A percentile compares a stretch with the other conserved stretches of the same genome.
These are phyloP conservation scores for Catalaphyllia jardinei DNA, from an alignment of 64 coral and sea anemone genomes.

Conservation along the genomic window DNA sequence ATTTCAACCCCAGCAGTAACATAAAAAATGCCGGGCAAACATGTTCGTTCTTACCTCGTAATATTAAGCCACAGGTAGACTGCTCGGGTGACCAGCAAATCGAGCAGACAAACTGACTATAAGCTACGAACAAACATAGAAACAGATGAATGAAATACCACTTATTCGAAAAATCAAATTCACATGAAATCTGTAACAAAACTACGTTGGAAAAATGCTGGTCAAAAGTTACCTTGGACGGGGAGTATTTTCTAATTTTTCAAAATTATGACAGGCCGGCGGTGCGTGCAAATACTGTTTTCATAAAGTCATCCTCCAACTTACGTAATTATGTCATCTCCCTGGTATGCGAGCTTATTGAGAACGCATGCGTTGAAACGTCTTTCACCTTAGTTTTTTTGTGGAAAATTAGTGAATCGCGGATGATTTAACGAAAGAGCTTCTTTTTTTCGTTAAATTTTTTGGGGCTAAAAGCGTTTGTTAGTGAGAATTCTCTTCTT, in stretches of 20 bases:
- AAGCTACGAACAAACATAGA: neutral
- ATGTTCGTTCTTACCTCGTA: constrained; percentile 24
- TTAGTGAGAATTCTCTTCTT: neutral
- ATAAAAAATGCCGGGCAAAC: neutral
- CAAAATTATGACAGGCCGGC: constrained; percentile 30
- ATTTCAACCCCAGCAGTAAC: too few species aligned
- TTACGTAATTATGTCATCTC: constrained; percentile 37
- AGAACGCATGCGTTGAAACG: neutral
- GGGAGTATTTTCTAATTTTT: neutral
- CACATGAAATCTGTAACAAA: neutral
- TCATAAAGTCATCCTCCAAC: constrained; percentile 32
- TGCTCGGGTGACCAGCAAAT: constrained; percentile 37
- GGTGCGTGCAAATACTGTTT: constrained; percentile 46
- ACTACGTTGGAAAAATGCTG: neutral
- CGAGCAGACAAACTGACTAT: constrained; percentile 2
- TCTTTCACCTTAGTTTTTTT: neutral
- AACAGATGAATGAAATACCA: neutral
- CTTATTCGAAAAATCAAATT: neutral
- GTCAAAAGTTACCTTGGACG: constrained; percentile 10
- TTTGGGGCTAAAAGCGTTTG: neutral
- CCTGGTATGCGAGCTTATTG: neutral
- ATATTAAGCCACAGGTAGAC: neutral
- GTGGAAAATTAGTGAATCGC: neutral
- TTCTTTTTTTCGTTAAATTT: neutral
- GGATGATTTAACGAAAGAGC: neutral